Percentiles rank a stretch among this genome's conserved stretches.
Evolutionary conservation across 2,888 invertebrate species (phyloP).

Genomic region (Odontocolon sp.): DNA sequence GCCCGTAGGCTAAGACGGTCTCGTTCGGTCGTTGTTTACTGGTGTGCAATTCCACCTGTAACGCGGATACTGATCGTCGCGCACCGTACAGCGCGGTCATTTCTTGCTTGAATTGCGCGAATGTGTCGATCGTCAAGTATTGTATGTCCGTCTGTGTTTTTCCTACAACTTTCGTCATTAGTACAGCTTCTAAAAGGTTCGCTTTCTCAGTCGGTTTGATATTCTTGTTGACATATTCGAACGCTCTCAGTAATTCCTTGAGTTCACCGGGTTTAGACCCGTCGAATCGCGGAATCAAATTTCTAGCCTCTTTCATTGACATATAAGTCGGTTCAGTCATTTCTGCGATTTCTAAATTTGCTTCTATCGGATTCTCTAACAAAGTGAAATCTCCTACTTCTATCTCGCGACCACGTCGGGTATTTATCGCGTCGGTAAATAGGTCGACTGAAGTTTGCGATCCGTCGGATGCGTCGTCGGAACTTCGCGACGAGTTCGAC

Average conservation of each 20-base stretch:
- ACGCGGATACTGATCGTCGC: not conserved
- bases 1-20: not conserved
- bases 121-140: not conserved
- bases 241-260: constrained; percentile 3
- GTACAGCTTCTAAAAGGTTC: not conserved
- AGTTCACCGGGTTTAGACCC: constrained; percentile 14
- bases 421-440: not conserved
- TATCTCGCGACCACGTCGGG: not conserved
- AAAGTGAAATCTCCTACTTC: not conserved
- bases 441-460: no score
- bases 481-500: no score
- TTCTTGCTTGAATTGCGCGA: not conserved
- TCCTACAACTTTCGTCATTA: not conserved
- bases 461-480: no score
- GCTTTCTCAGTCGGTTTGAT: not conserved
- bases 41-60: constrained; percentile 1
- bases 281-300: not conserved
- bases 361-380: not conserved
- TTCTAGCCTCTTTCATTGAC: constrained; percentile 14
- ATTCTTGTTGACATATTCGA: not conserved
- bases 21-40: not conserved
- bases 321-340: no score
- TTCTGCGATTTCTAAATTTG: no score
- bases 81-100: constrained; percentile 4
- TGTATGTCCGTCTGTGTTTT: not conserved